phyloP scores from a whole-genome alignment of 2,113 vertebrate species.

The Oncorhynchus keta region DNA sequence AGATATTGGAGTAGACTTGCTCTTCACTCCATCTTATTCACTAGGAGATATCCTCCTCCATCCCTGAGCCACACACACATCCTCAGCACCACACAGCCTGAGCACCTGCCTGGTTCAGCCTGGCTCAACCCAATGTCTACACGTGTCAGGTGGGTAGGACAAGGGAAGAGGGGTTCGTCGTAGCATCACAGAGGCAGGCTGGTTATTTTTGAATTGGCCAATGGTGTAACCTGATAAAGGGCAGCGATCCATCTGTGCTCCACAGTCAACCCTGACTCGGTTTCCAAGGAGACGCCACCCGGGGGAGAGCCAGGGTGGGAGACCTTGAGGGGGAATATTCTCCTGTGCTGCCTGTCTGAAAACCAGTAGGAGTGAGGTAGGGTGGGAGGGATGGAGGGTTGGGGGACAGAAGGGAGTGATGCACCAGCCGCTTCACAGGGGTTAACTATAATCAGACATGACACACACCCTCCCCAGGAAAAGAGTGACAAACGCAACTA shows the following conservation, averaged over 20 bases:
- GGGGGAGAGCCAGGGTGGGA: conserved; percentile 67
- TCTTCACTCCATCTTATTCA: conserved; percentile 48
- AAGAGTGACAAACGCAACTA: conserved; percentile 53
- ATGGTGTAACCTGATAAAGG: conserved; percentile 79
- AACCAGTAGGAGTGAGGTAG: conserved; percentile 61
- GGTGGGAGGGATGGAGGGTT: conserved; percentile 50
- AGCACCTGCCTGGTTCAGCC: conserved; percentile 1
- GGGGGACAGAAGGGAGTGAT: conserved; percentile 41
- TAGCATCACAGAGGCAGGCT: conserved; percentile 22
- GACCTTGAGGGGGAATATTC: conserved; percentile 76
- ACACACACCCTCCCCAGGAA: conserved; percentile 55
- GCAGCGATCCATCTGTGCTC: conserved; percentile 78
- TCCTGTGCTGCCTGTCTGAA: conserved; percentile 64
- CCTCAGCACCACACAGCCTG: neutral
- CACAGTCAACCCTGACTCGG: conserved; percentile 80
- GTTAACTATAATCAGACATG: conserved; percentile 76
- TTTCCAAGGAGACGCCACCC: conserved; percentile 80
- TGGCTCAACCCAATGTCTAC: conserved; percentile 57
- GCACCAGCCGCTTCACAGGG: conserved; percentile 65
- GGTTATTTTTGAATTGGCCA: conserved; percentile 63
- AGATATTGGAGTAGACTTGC: conserved; percentile 46
- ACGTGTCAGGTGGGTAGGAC: conserved; percentile 54
- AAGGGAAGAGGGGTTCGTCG: conserved; percentile 21
- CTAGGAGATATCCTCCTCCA: conserved; percentile 33
- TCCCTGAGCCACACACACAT: conserved; percentile 35